phyloP scores from a whole-genome alignment of 2,888 invertebrate genomes.

The Andrena haemorrhoa region DNA sequence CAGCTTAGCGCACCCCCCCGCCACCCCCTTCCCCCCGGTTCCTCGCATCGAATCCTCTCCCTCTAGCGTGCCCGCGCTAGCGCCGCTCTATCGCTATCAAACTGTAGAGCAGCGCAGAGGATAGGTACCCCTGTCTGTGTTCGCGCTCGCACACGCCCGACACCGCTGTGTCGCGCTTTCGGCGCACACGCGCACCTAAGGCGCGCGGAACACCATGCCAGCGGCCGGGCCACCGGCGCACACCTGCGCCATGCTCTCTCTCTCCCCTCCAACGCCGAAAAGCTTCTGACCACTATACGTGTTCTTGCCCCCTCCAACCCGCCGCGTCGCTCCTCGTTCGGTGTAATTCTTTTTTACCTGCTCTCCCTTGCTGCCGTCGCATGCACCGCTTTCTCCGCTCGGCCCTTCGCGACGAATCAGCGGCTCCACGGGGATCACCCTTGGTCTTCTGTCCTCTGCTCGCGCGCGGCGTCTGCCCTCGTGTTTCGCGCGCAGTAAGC shows the following conservation, averaged over 20 bases:
- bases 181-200: slow-evolving; percentile 59
- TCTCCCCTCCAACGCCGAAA: slow-evolving; percentile 19
- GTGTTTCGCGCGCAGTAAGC: neutral
- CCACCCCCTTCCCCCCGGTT: neutral
- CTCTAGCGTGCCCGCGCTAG: neutral
- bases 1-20: no score
- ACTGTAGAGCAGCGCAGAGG: slow-evolving; percentile 8
- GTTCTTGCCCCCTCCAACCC: neutral
- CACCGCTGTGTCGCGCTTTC: slow-evolving; percentile 18
- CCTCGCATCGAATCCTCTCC: slow-evolving; percentile 1
- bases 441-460: neutral
- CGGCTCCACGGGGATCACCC: neutral
- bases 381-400: slow-evolving; percentile 2
- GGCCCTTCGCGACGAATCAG: neutral
- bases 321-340: neutral
- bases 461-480: neutral
- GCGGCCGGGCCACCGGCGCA: slow-evolving; percentile 79
- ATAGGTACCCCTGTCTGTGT: slow-evolving; percentile 15
- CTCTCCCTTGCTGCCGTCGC: neutral
- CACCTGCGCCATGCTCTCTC: slow-evolving; percentile 77
- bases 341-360: slow-evolving; percentile 9
- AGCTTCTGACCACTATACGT: slow-evolving; percentile 30
- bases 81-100: slow-evolving; percentile 59
- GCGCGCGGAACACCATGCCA: slow-evolving; percentile 71
- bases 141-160: slow-evolving; percentile 25